Evolutionary conservation across 2,113 vertebrate genomes (phyloP).

Genomic region (Takifugu bimaculatus): DNA sequence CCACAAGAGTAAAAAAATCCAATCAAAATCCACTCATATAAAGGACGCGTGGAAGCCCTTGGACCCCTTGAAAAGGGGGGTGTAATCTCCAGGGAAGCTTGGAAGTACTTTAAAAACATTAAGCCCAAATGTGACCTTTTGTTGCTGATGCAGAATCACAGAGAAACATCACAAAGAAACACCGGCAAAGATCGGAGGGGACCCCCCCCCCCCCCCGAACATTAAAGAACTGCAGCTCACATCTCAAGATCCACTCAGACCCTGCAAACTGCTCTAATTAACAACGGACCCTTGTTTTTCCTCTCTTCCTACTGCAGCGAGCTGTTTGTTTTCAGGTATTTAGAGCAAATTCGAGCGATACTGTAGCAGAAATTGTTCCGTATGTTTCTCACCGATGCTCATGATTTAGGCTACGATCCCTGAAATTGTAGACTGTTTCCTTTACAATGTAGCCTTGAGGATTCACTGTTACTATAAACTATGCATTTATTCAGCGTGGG

Average conservation of each 20-base stretch:
- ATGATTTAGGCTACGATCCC: conserved; percentile 29
- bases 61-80: not conserved
- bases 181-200: not conserved
- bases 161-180: not conserved
- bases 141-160: not conserved
- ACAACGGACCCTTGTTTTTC: conserved; percentile 12
- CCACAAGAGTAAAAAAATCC: not conserved
- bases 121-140: not conserved
- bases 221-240: not conserved
- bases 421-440: conserved; percentile 54
- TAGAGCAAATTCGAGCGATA: conserved; percentile 51
- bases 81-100: not conserved
- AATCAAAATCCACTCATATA: not conserved
- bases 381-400: conserved; percentile 43
- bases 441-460: conserved; percentile 51
- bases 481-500: conserved; percentile 67
- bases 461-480: conserved; percentile 63
- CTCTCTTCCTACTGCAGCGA: conserved; percentile 20
- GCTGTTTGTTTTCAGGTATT: conserved; percentile 66
- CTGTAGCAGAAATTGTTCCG: conserved; percentile 44
- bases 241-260: not conserved
- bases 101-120: not conserved
- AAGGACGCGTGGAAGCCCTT: not conserved
- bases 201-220: not conserved
- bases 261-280: conserved; percentile 15